Conservation (phyloP, 2,113 vertebrate species). For the Talpa occidentalis region DNA sequence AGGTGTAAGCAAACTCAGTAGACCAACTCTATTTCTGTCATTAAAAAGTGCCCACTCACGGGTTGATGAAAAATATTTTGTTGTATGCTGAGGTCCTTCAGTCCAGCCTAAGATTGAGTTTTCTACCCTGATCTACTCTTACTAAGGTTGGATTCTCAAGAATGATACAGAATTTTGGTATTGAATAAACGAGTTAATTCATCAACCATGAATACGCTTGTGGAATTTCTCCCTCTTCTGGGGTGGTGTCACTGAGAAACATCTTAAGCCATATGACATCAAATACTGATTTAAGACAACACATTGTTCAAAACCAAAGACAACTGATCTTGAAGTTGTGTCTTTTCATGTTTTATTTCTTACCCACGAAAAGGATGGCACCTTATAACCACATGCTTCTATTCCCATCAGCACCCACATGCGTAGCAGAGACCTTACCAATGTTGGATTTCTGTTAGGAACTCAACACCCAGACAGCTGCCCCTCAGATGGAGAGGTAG, state of each 20-base stretch:
- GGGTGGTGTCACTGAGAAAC: neutral
- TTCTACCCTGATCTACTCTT: neutral
- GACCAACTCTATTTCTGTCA: no score
- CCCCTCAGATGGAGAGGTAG: neutral
- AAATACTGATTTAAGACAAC: neutral
- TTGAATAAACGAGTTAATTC: neutral
- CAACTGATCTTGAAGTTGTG: neutral
- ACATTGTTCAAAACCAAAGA: neutral
- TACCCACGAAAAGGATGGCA: neutral
- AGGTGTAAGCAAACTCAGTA: neutral
- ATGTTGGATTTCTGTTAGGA: constrained; percentile 25
- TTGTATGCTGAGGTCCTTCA: neutral
- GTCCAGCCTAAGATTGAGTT: neutral
- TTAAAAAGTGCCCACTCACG: no score
- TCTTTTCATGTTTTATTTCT: neutral
- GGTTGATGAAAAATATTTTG: no score
- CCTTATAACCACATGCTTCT: neutral
- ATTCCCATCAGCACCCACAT: no score
- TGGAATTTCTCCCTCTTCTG: neutral
- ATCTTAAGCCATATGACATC: neutral
- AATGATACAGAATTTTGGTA: neutral
- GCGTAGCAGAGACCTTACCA: neutral
- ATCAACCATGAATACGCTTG: neutral
- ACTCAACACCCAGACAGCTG: neutral
- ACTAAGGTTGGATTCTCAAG: neutral